Conservation (phyloP, 2,113 vertebrate genomes). For the Coturnix japonica region DNA sequence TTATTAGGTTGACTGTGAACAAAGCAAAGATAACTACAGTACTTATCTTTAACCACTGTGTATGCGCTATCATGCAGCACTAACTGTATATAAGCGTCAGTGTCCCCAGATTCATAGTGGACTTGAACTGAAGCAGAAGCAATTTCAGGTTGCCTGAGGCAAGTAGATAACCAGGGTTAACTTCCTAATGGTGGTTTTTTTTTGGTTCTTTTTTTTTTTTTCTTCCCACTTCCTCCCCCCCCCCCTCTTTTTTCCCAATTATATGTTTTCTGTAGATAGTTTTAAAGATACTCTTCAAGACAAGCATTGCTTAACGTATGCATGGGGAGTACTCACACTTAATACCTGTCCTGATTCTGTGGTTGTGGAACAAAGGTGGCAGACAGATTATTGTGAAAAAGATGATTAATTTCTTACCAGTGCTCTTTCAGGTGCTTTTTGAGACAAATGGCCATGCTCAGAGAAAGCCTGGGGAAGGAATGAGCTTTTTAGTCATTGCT, state of each 20-base stretch:
- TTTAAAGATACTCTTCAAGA: background rate
- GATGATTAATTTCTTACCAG: background rate
- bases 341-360: fast-evolving
- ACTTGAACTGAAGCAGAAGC: background rate
- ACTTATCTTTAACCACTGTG: background rate
- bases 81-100: fast-evolving
- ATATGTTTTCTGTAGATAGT: background rate
- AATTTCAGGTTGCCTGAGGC: background rate
- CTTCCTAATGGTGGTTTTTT: background rate
- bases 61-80: fast-evolving
- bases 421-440: background rate
- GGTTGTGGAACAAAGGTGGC: fast-evolving
- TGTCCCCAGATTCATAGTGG: background rate
- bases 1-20: background rate
- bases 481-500: fast-evolving
- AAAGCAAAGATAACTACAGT: background rate
- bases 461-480: background rate
- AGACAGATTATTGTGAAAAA: background rate
- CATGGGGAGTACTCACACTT: fast-evolving
- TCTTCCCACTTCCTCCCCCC: too few relatives aligned
- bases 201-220: background rate
- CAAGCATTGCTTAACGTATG: background rate
- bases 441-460: background rate
- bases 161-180: background rate
- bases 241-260: background rate